Base-by-base conservation (phyloP, 1,140 invertebrate genomes). In the Eupristina koningsbergeri region DNA sequence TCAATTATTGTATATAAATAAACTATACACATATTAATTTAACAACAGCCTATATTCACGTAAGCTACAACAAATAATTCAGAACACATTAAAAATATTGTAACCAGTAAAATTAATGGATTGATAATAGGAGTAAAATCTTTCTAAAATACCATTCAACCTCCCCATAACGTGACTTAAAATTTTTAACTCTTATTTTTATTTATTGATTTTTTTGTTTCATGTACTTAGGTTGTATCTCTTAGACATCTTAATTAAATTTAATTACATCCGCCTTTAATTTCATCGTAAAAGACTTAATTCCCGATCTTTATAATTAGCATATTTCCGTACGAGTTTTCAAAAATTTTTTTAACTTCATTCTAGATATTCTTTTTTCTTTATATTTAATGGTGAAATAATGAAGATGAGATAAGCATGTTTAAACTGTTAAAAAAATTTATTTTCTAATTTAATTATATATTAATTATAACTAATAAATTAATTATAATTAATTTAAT, bases 221-320 rank as follows among this genome's bases (percentile, higher is more conserved):
- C 45, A 67, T 47, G 47, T 67, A 47, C 39, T 45, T 41, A 17
- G 3, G 11, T 39, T 50, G 67, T 79, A 67, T 50, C 39, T 73
- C n/a, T 26, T 39, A 22, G 76, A 39, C 69, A 81, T n/a, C 53
- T 63, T 58, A n/a, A n/a, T n/a, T n/a, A n/a, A n/a, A n/a, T n/a
- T n/a, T n/a, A n/a, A n/a, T n/a, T n/a, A n/a, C n/a, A n/a, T n/a
- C 63, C 71, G 41, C 9, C 58, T 76, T 76, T 82, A 82, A 76
- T 82, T 82, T 39, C 73, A 13, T 34, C 15, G 3, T 34, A 50
- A 34, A 58, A 77, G 76, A 77, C 77, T 83, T 76, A 82, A n/a
- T n/a, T 41, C 45, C 39, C 39, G 61, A 22, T 77, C 31, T 69
- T 31, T 83, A 45, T 76, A 83, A 69, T 77, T 83, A 77, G 61